Percentiles rank a stretch among this genome's conserved stretches.
Conservation (phyloP, 2,113 vertebrate species). For the Sylvilagus bachmani region DNA sequence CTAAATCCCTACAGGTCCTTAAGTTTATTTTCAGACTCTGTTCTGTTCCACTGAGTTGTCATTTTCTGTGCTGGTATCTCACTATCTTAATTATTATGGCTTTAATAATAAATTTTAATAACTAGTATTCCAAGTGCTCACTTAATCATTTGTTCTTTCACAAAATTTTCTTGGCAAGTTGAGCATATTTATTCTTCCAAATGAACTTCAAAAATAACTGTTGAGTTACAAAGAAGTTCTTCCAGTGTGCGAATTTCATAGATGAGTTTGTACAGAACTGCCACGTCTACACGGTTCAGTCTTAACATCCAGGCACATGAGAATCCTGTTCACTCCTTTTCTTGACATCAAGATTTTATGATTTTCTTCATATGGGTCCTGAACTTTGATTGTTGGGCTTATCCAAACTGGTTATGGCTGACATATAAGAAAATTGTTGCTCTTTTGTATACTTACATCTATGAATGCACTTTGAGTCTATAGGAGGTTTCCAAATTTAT, state of each 20-base stretch:
- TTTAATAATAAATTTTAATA: slow-evolving; percentile 75
- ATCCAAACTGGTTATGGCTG: background rate
- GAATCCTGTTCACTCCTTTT: background rate
- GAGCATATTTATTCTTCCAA: slow-evolving; percentile 56
- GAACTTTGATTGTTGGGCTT: background rate
- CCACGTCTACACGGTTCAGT: background rate
- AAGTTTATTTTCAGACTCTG: slow-evolving; percentile 56
- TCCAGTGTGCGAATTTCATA: slow-evolving; percentile 4
- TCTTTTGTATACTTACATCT: background rate
- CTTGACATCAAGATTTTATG: background rate
- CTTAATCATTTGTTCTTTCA: slow-evolving; percentile 51
- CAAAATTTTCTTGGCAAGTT: slow-evolving; percentile 68
- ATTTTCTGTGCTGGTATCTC: slow-evolving; percentile 36
- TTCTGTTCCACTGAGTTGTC: slow-evolving; percentile 11
- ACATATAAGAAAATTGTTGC: background rate
- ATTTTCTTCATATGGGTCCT: background rate
- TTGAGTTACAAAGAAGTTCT: slow-evolving; percentile 51
- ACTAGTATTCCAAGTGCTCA: slow-evolving; percentile 39
- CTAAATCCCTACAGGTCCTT: background rate
- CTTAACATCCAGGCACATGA: background rate
- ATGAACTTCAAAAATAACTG: slow-evolving; percentile 66
- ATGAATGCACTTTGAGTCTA: background rate
- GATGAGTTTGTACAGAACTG: slow-evolving; percentile 7
- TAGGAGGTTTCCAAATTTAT: background rate
- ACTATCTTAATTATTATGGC: slow-evolving; percentile 61